Conservation (phyloP, 1,140 invertebrate genomes). For the Eupeodes corollae region DNA sequence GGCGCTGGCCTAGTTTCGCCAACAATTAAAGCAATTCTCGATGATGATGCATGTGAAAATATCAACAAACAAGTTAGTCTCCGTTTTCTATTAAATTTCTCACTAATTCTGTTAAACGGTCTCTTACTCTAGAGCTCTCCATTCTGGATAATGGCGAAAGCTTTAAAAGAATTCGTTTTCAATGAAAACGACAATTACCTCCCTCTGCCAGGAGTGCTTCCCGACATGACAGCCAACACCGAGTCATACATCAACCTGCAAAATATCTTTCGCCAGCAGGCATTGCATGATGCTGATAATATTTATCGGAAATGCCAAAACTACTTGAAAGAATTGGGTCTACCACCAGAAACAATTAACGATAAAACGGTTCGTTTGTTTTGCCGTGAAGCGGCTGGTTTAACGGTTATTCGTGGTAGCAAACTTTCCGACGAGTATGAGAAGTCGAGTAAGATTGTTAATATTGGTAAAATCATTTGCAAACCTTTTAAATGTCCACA, state of each 20-base stretch:
- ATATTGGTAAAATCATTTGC: conserved; percentile 12
- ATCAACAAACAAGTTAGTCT: conserved; percentile 53
- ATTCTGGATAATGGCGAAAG: conserved; percentile 91
- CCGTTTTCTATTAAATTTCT: background rate
- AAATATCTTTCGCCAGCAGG: conserved; percentile 79
- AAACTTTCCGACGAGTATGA: conserved; percentile 70
- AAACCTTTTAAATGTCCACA: background rate
- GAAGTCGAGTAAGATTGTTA: conserved; percentile 26
- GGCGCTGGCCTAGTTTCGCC: conserved; percentile 45
- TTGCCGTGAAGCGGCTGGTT: conserved; percentile 71
- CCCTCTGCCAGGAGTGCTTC: conserved; percentile 82
- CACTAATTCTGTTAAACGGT: too few species aligned
- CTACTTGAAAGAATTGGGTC: conserved; percentile 62
- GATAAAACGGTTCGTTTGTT: conserved; percentile 72
- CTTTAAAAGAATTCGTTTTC: conserved; percentile 79
- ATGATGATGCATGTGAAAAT: conserved; percentile 64
- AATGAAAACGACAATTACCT: conserved; percentile 72
- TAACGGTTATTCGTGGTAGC: conserved; percentile 68
- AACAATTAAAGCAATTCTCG: conserved; percentile 59
- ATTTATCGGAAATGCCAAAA: conserved; percentile 71
- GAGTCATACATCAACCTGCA: conserved; percentile 83
- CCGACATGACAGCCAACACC: conserved; percentile 97
- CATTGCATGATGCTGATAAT: conserved; percentile 65
- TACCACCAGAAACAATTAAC: conserved; percentile 58
- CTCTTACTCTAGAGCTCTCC: conserved; percentile 48